phyloP scores from a whole-genome alignment of 2,113 vertebrate species.

The Glaucidium brasilianum region DNA sequence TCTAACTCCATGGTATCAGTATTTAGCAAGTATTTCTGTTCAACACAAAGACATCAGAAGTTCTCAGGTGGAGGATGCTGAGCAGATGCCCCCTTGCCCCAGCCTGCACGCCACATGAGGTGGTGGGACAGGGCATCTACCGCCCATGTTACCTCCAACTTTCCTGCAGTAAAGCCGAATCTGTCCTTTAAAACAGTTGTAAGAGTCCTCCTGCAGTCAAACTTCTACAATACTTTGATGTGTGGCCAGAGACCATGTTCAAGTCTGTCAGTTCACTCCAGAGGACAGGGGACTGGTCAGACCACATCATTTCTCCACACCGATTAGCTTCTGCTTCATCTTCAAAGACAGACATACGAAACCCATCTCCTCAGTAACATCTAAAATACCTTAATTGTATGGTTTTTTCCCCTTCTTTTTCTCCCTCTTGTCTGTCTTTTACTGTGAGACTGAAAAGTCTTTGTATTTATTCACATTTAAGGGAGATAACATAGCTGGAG shows the following conservation, averaged over 20 bases:
- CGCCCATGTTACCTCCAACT: neutral
- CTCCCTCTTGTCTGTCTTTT: neutral
- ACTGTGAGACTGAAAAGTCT: neutral
- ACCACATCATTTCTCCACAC: neutral
- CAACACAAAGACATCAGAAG: neutral
- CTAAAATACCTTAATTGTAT: neutral
- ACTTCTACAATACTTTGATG: neutral
- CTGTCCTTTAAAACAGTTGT: neutral
- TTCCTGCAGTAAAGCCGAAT: neutral
- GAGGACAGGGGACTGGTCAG: neutral
- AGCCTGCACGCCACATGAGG: neutral
- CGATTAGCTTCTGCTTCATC: neutral
- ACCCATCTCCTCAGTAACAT: neutral
- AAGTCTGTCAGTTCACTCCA: neutral
- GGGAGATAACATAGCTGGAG: neutral
- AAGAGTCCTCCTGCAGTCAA: neutral
- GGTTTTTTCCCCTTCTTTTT: neutral
- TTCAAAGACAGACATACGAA: neutral
- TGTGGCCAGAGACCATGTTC: neutral
- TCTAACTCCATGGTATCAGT: accelerated
- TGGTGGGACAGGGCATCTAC: neutral
- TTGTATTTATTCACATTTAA: neutral
- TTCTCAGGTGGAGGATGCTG: neutral
- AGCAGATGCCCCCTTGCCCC: neutral
- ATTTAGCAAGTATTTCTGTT: neutral